These are phyloP conservation scores for Calidris pugnax DNA, from an alignment of 2,113 vertebrate genomes.

Conservation along the genomic window DNA sequence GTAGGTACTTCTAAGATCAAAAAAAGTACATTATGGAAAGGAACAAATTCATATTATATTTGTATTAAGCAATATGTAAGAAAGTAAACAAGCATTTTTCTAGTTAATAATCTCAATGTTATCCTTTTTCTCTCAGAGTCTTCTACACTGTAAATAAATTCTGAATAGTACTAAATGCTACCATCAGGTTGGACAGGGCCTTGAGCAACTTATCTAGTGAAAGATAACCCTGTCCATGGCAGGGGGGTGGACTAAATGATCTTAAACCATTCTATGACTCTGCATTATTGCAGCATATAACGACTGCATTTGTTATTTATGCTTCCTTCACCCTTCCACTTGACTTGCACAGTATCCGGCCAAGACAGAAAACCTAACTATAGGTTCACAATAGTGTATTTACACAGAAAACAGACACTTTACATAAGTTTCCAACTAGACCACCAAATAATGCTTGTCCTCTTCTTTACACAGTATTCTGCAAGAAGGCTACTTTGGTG, in stretches of 20 bases:
- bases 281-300: neutral
- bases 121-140: neutral
- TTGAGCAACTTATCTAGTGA: neutral
- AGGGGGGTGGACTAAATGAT: fast-evolving
- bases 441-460: neutral
- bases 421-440: neutral
- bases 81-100: neutral
- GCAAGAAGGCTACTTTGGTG: neutral
- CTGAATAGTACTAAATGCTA: neutral
- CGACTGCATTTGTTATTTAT: neutral
- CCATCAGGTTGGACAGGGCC: neutral
- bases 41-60: neutral
- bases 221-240: neutral
- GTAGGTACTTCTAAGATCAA: neutral
- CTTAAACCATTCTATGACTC: neutral
- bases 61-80: neutral
- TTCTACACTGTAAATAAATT: neutral
- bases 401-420: neutral
- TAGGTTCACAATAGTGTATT: neutral
- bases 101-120: neutral
- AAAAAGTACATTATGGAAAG: neutral
- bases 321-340: neutral
- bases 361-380: neutral
- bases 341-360: neutral
- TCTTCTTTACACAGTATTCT: neutral